Evolutionary conservation across 1,140 invertebrate genomes (phyloP).

Genomic region (Conus betulinus): DNA sequence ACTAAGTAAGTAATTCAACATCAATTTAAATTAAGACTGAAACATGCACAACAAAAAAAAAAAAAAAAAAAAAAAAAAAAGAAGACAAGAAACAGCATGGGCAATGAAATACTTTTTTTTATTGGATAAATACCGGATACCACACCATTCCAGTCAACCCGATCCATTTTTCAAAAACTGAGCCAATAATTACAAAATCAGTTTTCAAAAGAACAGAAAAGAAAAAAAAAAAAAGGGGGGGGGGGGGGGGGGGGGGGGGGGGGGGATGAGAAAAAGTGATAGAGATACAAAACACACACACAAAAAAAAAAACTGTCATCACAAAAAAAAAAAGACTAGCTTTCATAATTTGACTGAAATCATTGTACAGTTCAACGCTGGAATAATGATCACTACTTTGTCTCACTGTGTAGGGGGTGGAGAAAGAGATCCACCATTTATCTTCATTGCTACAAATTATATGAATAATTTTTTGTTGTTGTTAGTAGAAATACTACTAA

Average conservation of each 20-base stretch:
- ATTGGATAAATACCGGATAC: background rate
- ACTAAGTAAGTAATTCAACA: background rate
- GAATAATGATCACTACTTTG: too few relatives aligned
- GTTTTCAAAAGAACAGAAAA: background rate
- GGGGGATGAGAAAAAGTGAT: too few relatives aligned
- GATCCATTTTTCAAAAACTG: background rate
- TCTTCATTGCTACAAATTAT: too few relatives aligned
- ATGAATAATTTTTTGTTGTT: too few relatives aligned
- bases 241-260: too few relatives aligned
- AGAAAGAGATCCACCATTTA: too few relatives aligned
- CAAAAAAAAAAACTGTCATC: background rate
- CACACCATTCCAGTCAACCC: background rate
- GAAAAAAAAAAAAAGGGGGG: background rate
- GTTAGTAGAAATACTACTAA: too few relatives aligned
- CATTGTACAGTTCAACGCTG: too few relatives aligned
- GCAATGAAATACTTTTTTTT: background rate
- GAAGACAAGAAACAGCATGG: background rate
- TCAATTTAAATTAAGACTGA: background rate
- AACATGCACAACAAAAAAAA: background rate
- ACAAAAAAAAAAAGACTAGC: background rate
- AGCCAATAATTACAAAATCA: too few relatives aligned
- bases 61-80: background rate
- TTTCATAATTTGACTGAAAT: too few relatives aligned
- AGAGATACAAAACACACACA: background rate
- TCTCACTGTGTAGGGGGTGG: too few relatives aligned